phyloP scores from a whole-genome alignment of 2,113 vertebrate genomes.

The rat (Rattus norvegicus) region DNA sequence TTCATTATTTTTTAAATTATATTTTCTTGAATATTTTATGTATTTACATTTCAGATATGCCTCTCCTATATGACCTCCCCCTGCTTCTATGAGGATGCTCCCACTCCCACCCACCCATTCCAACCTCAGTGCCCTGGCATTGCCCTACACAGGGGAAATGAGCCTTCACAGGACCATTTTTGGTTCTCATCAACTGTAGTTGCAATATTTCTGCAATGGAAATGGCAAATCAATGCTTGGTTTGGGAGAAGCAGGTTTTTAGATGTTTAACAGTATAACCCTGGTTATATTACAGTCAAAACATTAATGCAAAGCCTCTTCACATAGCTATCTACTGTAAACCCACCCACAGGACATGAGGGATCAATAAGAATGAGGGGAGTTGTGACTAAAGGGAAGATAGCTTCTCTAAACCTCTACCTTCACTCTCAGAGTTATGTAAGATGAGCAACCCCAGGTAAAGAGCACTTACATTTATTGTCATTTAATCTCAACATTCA shows the following conservation, averaged over 20 bases:
- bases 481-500: constrained; percentile 6
- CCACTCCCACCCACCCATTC: no score
- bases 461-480: not conserved
- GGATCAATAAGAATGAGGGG: not conserved
- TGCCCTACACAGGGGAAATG: no score
- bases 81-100: no score
- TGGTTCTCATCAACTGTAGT: not conserved
- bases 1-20: not conserved
- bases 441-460: not conserved
- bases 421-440: not conserved
- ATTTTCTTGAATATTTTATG: no score
- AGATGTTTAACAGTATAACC: not conserved
- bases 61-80: no score
- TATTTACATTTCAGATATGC: no score
- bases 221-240: not conserved
- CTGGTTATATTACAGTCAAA: not conserved
- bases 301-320: not conserved
- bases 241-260: not conserved
- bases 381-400: not conserved
- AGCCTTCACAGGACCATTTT: no score
- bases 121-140: no score
- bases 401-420: not conserved
- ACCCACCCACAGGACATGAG: not conserved
- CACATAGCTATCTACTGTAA: not conserved
- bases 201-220: not conserved